Conservation (phyloP, 2,797 vertebrate species). For the Protonibea diacanthus region DNA sequence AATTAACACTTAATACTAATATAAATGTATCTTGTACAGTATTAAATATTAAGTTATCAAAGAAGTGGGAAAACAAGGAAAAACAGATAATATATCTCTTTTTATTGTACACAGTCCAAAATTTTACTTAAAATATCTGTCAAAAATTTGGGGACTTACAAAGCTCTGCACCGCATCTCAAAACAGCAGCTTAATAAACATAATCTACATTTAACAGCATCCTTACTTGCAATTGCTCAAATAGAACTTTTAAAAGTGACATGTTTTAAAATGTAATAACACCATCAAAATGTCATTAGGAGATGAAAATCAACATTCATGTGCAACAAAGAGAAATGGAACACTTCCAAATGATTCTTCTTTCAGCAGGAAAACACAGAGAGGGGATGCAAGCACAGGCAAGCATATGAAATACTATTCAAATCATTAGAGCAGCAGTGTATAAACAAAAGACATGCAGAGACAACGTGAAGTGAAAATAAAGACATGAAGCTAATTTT, state of each 20-base stretch:
- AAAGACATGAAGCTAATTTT: conserved; percentile 28
- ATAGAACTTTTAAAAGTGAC: conserved; percentile 48
- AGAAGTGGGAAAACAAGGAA: not conserved
- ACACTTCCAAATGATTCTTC: conserved; percentile 24
- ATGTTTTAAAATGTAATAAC: conserved; percentile 30
- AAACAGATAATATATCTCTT: conserved; percentile 28
- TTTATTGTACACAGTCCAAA: conserved; percentile 61
- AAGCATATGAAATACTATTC: conserved; percentile 45
- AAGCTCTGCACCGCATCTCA: conserved; percentile 42
- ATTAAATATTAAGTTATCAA: not conserved
- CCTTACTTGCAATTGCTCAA: conserved; percentile 11
- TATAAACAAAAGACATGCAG: conserved; percentile 25
- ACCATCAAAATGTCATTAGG: conserved; percentile 33
- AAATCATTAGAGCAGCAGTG: conserved; percentile 52
- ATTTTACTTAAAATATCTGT: conserved; percentile 48
- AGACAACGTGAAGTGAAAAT: conserved; percentile 15
- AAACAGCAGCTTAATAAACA: conserved; percentile 46
- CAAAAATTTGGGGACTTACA: conserved; percentile 37
- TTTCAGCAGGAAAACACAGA: conserved; percentile 37
- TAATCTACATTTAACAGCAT: conserved; percentile 26
- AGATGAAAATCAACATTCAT: conserved; percentile 32
- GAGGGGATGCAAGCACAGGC: conserved; percentile 32
- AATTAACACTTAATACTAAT: too few relatives aligned
- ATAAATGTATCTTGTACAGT: not conserved
- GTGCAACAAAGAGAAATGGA: conserved; percentile 46